Evolutionary conservation across 2,113 vertebrate genomes (phyloP).

Genomic region (Galemys pyrenaicus): DNA sequence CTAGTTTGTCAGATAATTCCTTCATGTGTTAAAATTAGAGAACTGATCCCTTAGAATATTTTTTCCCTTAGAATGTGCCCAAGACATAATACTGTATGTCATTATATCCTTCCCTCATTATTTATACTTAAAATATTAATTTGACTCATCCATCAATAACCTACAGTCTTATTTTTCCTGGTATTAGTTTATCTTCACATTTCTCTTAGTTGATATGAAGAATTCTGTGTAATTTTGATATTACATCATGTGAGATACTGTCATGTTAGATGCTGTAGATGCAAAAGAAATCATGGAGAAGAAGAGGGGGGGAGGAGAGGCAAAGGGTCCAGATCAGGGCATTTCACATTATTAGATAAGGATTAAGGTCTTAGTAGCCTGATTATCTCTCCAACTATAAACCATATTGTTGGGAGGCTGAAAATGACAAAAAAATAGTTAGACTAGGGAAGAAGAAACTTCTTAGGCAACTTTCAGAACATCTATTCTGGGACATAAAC

Average conservation of each 20-base stretch:
- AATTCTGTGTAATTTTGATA: not conserved
- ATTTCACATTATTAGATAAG: not conserved
- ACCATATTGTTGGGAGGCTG: not conserved
- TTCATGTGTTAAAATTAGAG: not conserved
- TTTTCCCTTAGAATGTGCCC: slow-evolving; percentile 3
- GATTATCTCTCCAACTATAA: not conserved
- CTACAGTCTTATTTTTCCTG: not conserved
- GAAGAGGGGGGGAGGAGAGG: not conserved
- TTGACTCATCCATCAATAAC: not conserved
- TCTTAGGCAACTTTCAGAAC: not conserved
- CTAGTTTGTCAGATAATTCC: not conserved
- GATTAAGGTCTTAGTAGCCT: not conserved
- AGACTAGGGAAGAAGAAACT: not conserved
- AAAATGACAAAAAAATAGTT: not conserved
- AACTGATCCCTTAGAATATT: not conserved
- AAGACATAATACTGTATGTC: not conserved
- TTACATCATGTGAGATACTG: not conserved
- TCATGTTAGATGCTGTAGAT: not conserved
- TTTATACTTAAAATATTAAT: not conserved
- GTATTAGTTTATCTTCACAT: not conserved
- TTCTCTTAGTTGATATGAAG: not conserved
- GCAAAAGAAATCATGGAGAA: not conserved
- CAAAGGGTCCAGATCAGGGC: not conserved
- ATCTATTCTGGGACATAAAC: not conserved
- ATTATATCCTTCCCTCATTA: not conserved